These are phyloP conservation scores for Arenaria interpres DNA, from an alignment of 2,113 vertebrate species.

Conservation along the genomic window DNA sequence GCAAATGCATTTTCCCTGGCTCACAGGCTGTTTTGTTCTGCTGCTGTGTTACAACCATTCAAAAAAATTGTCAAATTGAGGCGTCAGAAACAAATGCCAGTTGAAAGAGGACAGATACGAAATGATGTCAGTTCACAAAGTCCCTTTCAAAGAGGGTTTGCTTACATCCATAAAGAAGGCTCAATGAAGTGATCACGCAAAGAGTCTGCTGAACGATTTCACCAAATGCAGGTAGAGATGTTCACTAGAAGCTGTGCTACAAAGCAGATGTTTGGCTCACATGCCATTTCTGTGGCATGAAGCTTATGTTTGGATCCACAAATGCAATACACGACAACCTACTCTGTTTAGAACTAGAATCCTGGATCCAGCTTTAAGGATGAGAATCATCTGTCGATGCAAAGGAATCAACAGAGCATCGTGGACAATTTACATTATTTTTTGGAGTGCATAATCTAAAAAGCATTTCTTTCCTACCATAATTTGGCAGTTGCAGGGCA, in stretches of 20 bases:
- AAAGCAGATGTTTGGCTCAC: background rate
- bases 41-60: background rate
- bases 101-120: background rate
- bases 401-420: background rate
- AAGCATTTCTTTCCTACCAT: background rate
- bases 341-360: background rate
- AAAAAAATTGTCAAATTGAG: background rate
- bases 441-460: background rate
- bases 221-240: background rate
- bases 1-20: background rate
- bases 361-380: background rate
- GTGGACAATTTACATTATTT: background rate
- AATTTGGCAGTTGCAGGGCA: background rate
- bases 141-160: background rate
- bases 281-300: background rate
- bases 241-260: background rate
- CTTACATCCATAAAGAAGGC: background rate
- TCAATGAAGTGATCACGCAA: background rate
- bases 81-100: background rate
- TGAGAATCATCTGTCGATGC: background rate
- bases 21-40: background rate
- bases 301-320: background rate
- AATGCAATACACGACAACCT: background rate
- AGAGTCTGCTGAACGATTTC: background rate
- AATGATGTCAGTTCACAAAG: background rate